These are phyloP conservation scores for Bryconaethiops microstoma DNA, from an alignment of 2,797 vertebrate species.

Conservation along the genomic window DNA sequence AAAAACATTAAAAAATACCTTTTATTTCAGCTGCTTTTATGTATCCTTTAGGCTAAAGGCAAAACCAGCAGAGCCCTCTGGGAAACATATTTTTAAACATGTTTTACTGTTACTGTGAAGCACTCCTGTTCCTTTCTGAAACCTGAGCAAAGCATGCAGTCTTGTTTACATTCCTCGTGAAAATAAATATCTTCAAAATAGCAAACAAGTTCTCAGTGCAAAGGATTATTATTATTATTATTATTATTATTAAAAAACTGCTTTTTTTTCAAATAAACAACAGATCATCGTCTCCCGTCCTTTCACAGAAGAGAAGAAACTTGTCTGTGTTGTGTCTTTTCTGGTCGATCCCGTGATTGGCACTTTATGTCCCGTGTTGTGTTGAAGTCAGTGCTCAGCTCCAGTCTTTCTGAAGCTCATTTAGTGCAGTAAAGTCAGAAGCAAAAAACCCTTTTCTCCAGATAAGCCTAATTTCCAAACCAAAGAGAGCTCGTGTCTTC, in stretches of 20 bases:
- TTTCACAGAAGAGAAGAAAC: neutral
- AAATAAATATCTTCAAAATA: neutral
- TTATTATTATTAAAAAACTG: too few relatives aligned
- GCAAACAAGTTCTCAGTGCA: neutral
- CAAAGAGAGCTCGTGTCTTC: slow-evolving; percentile 1
- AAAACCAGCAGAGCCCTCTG: neutral
- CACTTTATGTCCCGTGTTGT: neutral
- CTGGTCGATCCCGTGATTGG: neutral
- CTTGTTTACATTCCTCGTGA: neutral
- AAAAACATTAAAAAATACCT: neutral
- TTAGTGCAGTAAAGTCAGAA: neutral
- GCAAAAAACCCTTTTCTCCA: neutral
- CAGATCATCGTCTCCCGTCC: neutral
- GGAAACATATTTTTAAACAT: too few relatives aligned
- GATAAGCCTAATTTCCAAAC: neutral
- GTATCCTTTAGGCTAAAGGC: neutral
- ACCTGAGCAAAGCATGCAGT: neutral
- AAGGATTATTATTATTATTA: neutral
- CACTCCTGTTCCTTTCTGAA: neutral
- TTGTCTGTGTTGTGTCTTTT: neutral
- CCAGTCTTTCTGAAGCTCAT: neutral
- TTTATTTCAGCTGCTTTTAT: neutral
- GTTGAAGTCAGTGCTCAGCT: neutral
- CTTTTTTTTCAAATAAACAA: neutral
- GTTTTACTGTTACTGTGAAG: neutral